Evolutionary conservation across 2,113 vertebrate species (phyloP), one percentile per base, ranked within the genome.

Genomic region (Hypocryptadius cinnamomeus): DNA sequence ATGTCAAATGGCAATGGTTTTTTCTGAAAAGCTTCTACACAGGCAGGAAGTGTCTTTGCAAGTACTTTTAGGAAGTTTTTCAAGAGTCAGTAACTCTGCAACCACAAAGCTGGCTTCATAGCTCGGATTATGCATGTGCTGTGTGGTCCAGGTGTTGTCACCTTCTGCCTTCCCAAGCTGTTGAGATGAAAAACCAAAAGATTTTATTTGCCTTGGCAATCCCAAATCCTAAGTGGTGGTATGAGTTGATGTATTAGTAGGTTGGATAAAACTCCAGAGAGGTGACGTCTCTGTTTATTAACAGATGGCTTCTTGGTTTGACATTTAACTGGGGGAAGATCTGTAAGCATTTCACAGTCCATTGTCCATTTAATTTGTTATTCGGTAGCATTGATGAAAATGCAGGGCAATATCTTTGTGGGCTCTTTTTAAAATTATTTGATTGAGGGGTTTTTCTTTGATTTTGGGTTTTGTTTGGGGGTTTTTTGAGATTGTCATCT

Each of bases 341-440:
- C 51, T 88, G 68, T 35, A 88, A 79, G 83, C 77, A 81, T 93
- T 95, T 96, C 69, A 84, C 88, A 90, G 89, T 87, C 92, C 83
- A 79, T 84, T 96, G 80, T 95, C 86, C 65, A 61, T 79, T 93
- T 96, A 65, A 94, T 90, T 64, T 23, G 3, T 18, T 88, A 53
- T 85, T 94, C 2, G 8, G 51, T 83, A 80, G 40, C 51, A 44
- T 10, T 51, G 40, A 35, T 54, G 42, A 90, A 95, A 95, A 85
- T 80, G 21, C 45, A 73, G 23, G n/a, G 37, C 42, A 91, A 23
- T 66, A 56, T 22, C 8, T 23, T 89, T 85, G 27, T 57, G 27
- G 27, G 10, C 13, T 35, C 23, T n/a, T 5, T 15, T 14, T 25
- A 12, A 13, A 47, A 39, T 50, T 42, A 28, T 64, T 60, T 39